Conservation (phyloP, 2,113 vertebrate genomes). For the Pelobates fuscus region DNA sequence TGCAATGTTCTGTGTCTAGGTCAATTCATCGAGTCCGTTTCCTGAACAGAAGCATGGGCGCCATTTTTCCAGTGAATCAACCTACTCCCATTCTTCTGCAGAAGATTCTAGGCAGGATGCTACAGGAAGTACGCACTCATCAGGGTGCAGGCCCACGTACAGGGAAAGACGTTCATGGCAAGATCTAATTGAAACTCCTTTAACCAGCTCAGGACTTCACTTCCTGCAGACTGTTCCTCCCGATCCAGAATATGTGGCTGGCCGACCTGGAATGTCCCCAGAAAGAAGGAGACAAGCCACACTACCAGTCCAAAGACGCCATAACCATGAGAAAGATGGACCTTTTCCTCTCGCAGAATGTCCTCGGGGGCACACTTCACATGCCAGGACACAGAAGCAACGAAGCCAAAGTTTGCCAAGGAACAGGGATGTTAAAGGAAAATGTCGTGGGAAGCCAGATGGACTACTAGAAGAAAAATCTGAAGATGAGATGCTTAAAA, state of each 20-base stretch:
- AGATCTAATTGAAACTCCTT: conserved; percentile 81
- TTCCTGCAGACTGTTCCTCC: conserved; percentile 82
- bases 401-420: conserved; percentile 85
- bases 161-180: conserved; percentile 83
- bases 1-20: conserved; percentile 60
- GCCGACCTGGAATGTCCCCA: conserved; percentile 69
- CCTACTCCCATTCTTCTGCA: conserved; percentile 80
- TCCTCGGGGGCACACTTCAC: conserved; percentile 70
- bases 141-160: conserved; percentile 75
- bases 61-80: conserved; percentile 85
- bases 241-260: conserved; percentile 61
- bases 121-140: conserved; percentile 68
- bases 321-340: conserved; percentile 79
- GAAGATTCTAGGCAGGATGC: conserved; percentile 72
- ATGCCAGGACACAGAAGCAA: conserved; percentile 76
- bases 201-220: conserved; percentile 83
- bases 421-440: conserved; percentile 73
- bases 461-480: conserved; percentile 71
- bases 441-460: conserved; percentile 53
- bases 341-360: conserved; percentile 82
- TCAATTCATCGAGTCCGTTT: conserved; percentile 85
- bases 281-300: conserved; percentile 81
- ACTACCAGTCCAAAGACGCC: conserved; percentile 72
- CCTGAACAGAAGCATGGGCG: conserved; percentile 79
- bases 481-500: conserved; percentile 69